Base-by-base conservation (phyloP, 2,888 invertebrate species). In the Ennomos fuscantarius region DNA sequence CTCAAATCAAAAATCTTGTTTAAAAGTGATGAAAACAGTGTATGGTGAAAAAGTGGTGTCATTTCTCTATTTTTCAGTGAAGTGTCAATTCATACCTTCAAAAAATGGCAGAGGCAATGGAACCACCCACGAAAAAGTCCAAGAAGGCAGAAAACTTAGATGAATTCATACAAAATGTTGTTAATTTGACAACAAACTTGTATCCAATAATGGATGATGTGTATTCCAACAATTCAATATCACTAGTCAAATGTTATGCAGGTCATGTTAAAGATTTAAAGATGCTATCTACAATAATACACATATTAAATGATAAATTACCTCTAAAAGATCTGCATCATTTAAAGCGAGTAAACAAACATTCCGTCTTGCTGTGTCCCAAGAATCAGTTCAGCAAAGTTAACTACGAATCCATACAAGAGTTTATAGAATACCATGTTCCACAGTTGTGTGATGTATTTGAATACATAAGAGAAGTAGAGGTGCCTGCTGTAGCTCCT, bases 311-410 rank as follows among this genome's bases (percentile, higher is more conserved):
- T 66, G 86, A 93, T 32, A 88, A 90, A 32, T 68, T 94, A 36
- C 95, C 96, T 0, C 72, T 96, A 5, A 91, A 93, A 11, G 89
- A 93, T 11, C 84, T 96, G 9, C 92, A 93, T 43, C 96, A 97
- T 83, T 85, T 97, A 12, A 97, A 97, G 78, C 93, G 97, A 63
- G 95, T 96, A 0, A 91, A 93, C 39, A 93, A 93, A 8, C 92
- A 85, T 42, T 92, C 93, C 24, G 86, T 96, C 0, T 73, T 96
- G 9, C 48, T 92, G 65, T 96, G 72, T 87, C 93, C 73, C 69
- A 88, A 41, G 24, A 72, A 52, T 48, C 72, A 58, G 61, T 68
- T 77, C n/a, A 79, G 69, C 47, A 66, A 5, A 34, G 66, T 35
- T 61, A 66, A 82, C 1, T 85, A 92, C 60, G 70, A 82, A 6